A percentile compares a stretch with the other conserved stretches of the same genome.
Evolutionary conservation across 1,140 invertebrate species (phyloP).

Genomic region (Oryctes rhinoceros): DNA sequence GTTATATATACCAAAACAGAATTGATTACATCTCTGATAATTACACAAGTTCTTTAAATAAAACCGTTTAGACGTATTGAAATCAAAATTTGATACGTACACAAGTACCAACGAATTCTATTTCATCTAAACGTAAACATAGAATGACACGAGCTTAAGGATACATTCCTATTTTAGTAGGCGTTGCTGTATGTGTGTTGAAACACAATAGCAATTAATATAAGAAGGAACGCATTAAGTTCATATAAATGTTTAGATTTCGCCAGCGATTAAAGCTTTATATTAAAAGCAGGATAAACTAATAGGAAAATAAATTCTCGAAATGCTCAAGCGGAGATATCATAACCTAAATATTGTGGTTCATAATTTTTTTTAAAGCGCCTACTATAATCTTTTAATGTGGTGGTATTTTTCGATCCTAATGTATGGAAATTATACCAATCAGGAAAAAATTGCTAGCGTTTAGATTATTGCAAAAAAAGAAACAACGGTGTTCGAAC

Average conservation of each 20-base stretch:
- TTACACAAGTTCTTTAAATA: not conserved
- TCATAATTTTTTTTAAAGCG: conserved; percentile 27
- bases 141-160: not conserved
- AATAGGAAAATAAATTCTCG: conserved; percentile 27
- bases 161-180: conserved; percentile 6
- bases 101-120: not conserved
- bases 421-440: not conserved
- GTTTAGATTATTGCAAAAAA: not conserved
- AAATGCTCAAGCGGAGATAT: conserved; percentile 19
- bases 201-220: conserved; percentile 30
- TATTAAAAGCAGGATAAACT: conserved; percentile 34
- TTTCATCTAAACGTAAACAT: not conserved
- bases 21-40: too few relatives aligned
- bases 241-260: conserved; percentile 22
- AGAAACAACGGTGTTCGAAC: not conserved
- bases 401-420: not conserved
- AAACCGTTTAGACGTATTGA: not conserved
- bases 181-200: not conserved
- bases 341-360: conserved; percentile 32
- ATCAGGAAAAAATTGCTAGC: not conserved
- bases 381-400: not conserved
- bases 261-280: conserved; percentile 22
- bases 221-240: conserved; percentile 25
- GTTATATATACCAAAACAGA: too few relatives aligned
- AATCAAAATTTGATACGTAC: not conserved